phyloP scores from a whole-genome alignment of 2,113 vertebrate genomes.

The Athene cunicularia region DNA sequence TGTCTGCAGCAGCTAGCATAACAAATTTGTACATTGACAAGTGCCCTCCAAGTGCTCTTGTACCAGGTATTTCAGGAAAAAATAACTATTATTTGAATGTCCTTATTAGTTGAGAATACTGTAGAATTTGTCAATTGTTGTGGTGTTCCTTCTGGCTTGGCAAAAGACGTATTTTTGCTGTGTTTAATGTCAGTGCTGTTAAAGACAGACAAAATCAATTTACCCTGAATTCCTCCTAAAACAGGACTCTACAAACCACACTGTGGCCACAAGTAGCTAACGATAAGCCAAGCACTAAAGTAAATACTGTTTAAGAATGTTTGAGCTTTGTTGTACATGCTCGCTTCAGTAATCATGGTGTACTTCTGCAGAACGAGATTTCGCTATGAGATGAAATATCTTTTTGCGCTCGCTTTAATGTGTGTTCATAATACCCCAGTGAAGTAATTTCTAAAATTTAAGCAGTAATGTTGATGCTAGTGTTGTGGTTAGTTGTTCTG shows the following conservation, averaged over 20 bases:
- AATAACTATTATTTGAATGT: background rate
- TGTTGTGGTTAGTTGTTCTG: background rate
- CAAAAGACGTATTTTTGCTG: background rate
- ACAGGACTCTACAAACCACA: background rate
- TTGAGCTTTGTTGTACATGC: background rate
- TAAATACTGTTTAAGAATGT: background rate
- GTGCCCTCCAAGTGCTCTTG: background rate
- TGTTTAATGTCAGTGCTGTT: background rate
- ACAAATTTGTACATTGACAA: background rate
- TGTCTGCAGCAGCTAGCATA: background rate
- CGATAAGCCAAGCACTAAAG: background rate
- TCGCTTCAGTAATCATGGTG: background rate
- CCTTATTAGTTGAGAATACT: background rate
- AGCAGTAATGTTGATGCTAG: background rate
- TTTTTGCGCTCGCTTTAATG: background rate
- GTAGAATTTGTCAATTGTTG: background rate
- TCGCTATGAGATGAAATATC: background rate
- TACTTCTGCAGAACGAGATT: background rate
- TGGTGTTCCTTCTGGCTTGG: background rate
- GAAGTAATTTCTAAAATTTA: background rate
- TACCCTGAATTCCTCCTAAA: background rate
- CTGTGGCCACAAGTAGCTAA: background rate
- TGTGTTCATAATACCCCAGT: background rate
- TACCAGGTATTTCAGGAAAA: background rate
- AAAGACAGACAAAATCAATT: background rate